Conservation (phyloP, 2,888 invertebrate genomes). For the Dynastes grantii region DNA sequence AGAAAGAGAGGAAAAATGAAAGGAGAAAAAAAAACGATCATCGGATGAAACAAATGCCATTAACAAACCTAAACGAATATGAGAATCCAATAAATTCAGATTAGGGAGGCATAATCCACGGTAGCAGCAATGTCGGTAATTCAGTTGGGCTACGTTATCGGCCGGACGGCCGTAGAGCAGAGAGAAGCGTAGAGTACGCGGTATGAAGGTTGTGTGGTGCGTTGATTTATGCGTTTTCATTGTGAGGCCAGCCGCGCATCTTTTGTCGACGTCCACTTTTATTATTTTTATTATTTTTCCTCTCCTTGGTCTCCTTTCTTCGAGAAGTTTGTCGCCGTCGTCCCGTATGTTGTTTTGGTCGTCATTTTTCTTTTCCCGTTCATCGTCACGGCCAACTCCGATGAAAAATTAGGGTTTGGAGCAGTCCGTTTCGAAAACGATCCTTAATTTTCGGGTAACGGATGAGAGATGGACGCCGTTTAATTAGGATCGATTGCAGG, state of each 20-base stretch:
- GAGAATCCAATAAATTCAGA: slow-evolving; percentile 68
- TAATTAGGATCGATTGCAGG: no score
- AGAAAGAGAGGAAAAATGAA: slow-evolving; percentile 1
- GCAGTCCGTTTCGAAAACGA: neutral
- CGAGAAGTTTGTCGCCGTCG: slow-evolving; percentile 13
- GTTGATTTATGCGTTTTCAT: slow-evolving; percentile 63
- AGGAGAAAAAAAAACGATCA: slow-evolving; percentile 24
- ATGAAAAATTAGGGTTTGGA: neutral
- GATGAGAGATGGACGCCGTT: no score
- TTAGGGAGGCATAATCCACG: slow-evolving; percentile 69
- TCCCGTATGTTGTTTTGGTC: neutral
- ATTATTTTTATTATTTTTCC: slow-evolving; percentile 2
- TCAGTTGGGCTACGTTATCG: slow-evolving; percentile 61
- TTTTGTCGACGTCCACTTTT: slow-evolving; percentile 51
- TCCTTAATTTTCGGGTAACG: no score
- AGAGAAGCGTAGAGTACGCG: slow-evolving; percentile 55
- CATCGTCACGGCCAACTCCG: neutral
- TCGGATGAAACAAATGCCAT: slow-evolving; percentile 53
- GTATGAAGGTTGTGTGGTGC: slow-evolving; percentile 59
- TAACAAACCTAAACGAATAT: slow-evolving; percentile 57
- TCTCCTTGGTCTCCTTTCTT: slow-evolving; percentile 11
- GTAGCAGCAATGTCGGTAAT: slow-evolving; percentile 66
- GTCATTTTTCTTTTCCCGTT: slow-evolving; percentile 8
- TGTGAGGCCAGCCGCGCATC: slow-evolving; percentile 60
- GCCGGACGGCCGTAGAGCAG: slow-evolving; percentile 47